A percentile compares a stretch with the other conserved stretches of the same genome.
phyloP scores from a whole-genome alignment of 2,888 invertebrate genomes.

The Ochropleura leucogaster region DNA sequence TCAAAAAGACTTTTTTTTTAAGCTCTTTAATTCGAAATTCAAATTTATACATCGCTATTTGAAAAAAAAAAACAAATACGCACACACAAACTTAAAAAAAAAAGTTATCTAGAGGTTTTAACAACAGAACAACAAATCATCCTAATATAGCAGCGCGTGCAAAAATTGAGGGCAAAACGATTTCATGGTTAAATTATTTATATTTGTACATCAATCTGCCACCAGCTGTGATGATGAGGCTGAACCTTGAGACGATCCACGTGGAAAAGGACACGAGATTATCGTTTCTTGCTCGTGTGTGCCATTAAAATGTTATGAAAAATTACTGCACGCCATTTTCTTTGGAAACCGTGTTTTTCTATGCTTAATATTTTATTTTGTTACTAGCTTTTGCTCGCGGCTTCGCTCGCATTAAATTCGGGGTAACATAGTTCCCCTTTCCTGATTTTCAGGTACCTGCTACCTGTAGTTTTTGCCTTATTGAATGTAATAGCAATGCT shows the following conservation, averaged over 20 bases:
- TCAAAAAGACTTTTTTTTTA: not conserved
- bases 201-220: constrained; percentile 54
- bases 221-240: constrained; percentile 68
- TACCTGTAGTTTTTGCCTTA: too few species aligned
- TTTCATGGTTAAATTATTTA: constrained; percentile 40
- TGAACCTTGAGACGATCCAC: constrained; percentile 71
- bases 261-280: constrained; percentile 58
- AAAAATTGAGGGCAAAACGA: constrained; percentile 58
- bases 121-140: constrained; percentile 5
- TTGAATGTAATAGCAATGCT: too few species aligned
- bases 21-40: constrained; percentile 9
- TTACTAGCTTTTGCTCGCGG: too few species aligned
- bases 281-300: constrained; percentile 36
- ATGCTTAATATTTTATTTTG: not conserved
- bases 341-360: not conserved
- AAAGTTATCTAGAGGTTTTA: not conserved
- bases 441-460: too few species aligned
- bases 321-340: constrained; percentile 15
- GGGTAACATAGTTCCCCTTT: too few species aligned
- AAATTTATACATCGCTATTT: not conserved
- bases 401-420: too few species aligned
- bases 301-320: constrained; percentile 39
- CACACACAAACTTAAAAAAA: constrained; percentile 9
- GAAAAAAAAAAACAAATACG: not conserved
- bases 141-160: constrained; percentile 54